These are phyloP conservation scores for Pantherophis alleghaniensis DNA, from an alignment of 2,797 vertebrate species.

Conservation along the genomic window DNA sequence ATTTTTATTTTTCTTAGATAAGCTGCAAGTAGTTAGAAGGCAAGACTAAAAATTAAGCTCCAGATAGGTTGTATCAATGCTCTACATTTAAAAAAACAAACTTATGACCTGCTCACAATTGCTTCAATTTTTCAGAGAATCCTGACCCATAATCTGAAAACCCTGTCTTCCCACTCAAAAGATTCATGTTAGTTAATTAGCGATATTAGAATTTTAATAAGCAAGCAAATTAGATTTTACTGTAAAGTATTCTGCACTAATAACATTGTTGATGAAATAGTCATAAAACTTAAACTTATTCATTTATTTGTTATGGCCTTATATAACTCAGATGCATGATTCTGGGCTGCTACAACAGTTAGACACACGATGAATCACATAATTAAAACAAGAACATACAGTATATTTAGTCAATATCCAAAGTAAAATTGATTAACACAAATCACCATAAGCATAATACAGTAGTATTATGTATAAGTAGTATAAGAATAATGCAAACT, in stretches of 20 bases:
- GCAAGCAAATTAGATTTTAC: background rate
- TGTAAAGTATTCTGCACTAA: background rate
- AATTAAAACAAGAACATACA: background rate
- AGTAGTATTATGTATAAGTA: background rate
- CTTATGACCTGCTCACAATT: background rate
- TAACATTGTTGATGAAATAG: background rate
- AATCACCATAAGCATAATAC: background rate
- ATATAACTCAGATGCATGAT: background rate
- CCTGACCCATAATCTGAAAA: background rate
- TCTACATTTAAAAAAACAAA: background rate
- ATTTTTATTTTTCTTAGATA: background rate
- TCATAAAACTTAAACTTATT: background rate
- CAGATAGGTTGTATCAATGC: background rate
- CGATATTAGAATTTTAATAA: background rate
- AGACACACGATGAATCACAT: background rate
- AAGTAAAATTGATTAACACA: background rate
- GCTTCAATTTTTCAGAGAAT: background rate
- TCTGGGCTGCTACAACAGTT: background rate
- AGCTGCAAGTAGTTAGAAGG: background rate
- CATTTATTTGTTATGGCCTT: background rate
- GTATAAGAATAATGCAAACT: background rate
- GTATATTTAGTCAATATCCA: background rate
- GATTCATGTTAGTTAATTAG: background rate
- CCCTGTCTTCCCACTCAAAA: background rate
- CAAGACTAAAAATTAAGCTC: background rate